Evolutionary conservation across 2,797 vertebrate genomes (phyloP).

Genomic region (Sebastes nivosus): DNA sequence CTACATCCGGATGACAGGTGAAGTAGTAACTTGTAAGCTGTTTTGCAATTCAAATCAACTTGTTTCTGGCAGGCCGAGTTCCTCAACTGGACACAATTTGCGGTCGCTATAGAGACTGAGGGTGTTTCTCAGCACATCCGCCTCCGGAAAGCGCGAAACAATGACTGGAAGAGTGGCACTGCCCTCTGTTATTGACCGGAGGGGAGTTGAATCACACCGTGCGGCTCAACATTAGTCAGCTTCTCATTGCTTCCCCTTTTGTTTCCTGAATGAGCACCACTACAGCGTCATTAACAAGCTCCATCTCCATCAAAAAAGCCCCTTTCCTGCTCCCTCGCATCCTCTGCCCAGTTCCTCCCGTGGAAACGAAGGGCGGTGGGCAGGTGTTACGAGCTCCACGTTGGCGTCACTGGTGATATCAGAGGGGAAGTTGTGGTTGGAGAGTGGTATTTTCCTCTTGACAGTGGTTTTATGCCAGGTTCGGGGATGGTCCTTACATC

Average conservation of each 20-base stretch:
- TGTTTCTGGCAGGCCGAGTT: background rate
- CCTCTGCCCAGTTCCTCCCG: background rate
- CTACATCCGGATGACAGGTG: background rate
- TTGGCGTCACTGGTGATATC: constrained; percentile 50
- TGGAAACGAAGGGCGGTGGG: background rate
- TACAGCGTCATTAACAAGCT: background rate
- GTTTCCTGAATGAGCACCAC: constrained; percentile 20
- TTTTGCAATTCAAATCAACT: background rate
- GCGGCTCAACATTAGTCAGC: constrained; percentile 41
- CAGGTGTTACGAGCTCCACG: constrained; percentile 26
- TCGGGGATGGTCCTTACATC: constrained; percentile 7
- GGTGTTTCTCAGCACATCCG: constrained; percentile 41
- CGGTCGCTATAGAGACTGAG: constrained; percentile 14
- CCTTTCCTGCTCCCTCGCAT: background rate
- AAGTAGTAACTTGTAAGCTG: background rate
- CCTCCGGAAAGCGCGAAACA: constrained; percentile 68
- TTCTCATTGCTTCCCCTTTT: constrained; percentile 53
- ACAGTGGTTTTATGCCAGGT: background rate
- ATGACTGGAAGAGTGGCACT: constrained; percentile 64
- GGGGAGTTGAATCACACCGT: constrained; percentile 46
- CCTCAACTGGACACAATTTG: background rate
- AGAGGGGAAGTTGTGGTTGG: constrained; percentile 42
- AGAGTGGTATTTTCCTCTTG: constrained; percentile 5
- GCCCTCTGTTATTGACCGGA: constrained; percentile 16
- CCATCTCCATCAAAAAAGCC: constrained; percentile 3